A percentile compares a stretch with the other conserved stretches of the same genome.
These are phyloP conservation scores for Drosophila nasuta DNA, from an alignment of 1,140 invertebrate genomes.

Conservation along the genomic window DNA sequence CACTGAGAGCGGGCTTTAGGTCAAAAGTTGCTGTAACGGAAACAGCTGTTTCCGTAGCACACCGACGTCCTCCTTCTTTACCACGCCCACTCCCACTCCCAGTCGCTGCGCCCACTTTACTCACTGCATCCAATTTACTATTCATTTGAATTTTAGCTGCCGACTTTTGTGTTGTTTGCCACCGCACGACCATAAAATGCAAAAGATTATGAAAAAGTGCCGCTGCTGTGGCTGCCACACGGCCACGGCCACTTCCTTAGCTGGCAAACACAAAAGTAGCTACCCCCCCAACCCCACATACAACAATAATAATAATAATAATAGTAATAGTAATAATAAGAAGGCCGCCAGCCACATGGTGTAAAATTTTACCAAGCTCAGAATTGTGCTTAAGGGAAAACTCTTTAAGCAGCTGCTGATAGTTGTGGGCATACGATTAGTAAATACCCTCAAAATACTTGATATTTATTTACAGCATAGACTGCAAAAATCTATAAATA, in stretches of 20 bases:
- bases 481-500: neutral
- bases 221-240: slow-evolving; percentile 29
- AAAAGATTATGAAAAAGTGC: slow-evolving; percentile 75
- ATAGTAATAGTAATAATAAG: slow-evolving; percentile 13
- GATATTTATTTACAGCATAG: neutral
- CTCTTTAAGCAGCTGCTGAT: neutral
- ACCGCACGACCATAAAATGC: slow-evolving; percentile 70
- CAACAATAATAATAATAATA: slow-evolving; percentile 42
- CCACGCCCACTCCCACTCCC: neutral
- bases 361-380: neutral
- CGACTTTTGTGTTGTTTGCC: slow-evolving; percentile 59
- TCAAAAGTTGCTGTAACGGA: slow-evolving; percentile 60
- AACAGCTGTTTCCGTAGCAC: slow-evolving; percentile 70
- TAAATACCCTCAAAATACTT: neutral
- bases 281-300: neutral
- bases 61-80: too few species aligned
- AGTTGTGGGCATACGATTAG: neutral
- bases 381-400: neutral
- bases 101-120: neutral
- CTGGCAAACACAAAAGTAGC: slow-evolving; percentile 37
- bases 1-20: slow-evolving; percentile 12
- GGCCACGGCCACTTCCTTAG: slow-evolving; percentile 58
- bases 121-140: slow-evolving; percentile 60
- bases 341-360: slow-evolving; percentile 19
- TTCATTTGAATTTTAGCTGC: slow-evolving; percentile 77